phyloP scores from a whole-genome alignment of 92 coral and sea anemone species.

The Muricea muricata region DNA sequence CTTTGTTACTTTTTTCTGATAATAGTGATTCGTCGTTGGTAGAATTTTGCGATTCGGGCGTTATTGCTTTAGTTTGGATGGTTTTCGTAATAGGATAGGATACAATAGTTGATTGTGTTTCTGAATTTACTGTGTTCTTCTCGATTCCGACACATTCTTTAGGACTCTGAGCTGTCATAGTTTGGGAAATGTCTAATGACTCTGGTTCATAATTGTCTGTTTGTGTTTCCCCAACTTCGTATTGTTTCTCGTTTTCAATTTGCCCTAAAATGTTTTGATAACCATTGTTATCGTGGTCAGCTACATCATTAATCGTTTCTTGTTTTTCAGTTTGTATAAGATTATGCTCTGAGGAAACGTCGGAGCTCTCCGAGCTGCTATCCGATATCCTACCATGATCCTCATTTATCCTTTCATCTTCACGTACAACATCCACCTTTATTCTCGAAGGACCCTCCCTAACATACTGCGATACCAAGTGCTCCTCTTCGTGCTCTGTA shows the following conservation, averaged over 20 bases:
- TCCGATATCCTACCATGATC: not conserved
- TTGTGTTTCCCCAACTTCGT: not conserved
- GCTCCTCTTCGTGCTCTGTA: constrained; percentile 1
- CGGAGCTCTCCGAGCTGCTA: not conserved
- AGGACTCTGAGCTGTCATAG: not conserved
- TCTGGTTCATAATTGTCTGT: not conserved
- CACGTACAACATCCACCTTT: not conserved
- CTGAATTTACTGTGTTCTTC: not conserved
- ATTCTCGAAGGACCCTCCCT: constrained; percentile 38
- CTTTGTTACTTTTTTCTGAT: not conserved
- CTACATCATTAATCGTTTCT: not conserved
- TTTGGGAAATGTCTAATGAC: too few species aligned
- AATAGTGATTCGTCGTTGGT: not conserved
- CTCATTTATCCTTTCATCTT: not conserved
- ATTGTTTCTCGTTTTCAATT: not conserved
- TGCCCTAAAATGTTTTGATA: not conserved
- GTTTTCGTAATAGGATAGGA: too few species aligned
- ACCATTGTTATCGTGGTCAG: not conserved
- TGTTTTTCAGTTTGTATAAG: not conserved
- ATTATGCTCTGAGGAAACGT: not conserved
- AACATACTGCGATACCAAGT: constrained; percentile 13
- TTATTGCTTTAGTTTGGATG: not conserved
- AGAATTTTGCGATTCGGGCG: not conserved
- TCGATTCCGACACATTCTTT: not conserved
- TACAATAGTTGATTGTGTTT: not conserved